These are phyloP conservation scores for Oreochromis aureus DNA, from an alignment of 2,113 vertebrate genomes.

Conservation along the genomic window DNA sequence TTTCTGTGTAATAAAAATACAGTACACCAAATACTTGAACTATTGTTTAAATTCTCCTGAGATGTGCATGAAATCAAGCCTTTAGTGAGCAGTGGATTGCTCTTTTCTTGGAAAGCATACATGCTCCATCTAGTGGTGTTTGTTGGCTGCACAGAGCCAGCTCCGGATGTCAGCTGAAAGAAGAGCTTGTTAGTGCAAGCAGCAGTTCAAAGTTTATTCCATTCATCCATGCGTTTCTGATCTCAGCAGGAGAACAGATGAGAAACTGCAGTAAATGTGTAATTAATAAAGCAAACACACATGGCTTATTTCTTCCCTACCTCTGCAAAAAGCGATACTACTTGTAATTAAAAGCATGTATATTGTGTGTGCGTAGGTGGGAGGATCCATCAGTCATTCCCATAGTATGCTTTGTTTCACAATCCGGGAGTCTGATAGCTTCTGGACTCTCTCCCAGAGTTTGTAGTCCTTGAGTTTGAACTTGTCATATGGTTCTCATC, in stretches of 20 bases:
- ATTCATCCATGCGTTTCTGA: background rate
- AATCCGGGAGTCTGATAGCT: background rate
- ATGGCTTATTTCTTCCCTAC: background rate
- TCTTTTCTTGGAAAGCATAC: background rate
- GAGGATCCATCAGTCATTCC: background rate
- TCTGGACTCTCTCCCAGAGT: background rate
- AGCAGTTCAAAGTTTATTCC: background rate
- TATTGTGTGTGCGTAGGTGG: background rate
- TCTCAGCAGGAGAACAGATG: background rate
- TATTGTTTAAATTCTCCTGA: background rate
- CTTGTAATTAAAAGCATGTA: background rate
- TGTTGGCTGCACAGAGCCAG: background rate
- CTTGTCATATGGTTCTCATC: conserved; percentile 1
- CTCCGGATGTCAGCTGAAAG: background rate
- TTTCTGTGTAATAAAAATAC: background rate
- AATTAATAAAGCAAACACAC: background rate
- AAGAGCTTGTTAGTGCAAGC: background rate
- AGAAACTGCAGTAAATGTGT: background rate
- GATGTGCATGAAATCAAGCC: background rate
- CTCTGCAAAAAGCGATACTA: background rate
- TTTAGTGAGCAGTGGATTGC: background rate
- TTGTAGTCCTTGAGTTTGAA: background rate
- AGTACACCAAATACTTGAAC: background rate
- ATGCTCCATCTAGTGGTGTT: conserved; percentile 45
- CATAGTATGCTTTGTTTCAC: background rate